phyloP scores from a whole-genome alignment of 2,113 vertebrate species.

The Dendrocopos noguchii region DNA sequence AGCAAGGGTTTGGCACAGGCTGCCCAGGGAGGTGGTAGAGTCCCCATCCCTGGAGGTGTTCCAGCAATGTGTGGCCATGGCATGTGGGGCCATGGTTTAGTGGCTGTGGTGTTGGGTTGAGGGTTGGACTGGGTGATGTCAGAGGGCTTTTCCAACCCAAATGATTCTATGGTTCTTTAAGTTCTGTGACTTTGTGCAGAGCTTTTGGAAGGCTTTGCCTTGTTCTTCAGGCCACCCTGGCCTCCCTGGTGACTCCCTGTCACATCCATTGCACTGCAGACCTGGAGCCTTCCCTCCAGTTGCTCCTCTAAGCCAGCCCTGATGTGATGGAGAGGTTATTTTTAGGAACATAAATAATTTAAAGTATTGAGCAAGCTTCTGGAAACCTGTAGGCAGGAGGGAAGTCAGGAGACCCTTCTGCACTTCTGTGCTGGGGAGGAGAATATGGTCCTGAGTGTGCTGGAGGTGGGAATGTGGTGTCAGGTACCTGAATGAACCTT shows the following conservation, averaged over 20 bases:
- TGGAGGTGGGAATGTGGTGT: not conserved
- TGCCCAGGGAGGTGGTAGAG: too few relatives aligned
- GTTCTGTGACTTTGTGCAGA: not conserved
- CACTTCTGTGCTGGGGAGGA: not conserved
- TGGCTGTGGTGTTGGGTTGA: too few relatives aligned
- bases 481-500: not conserved
- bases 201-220: constrained; percentile 5
- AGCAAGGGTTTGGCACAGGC: too few relatives aligned
- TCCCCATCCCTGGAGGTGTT: too few relatives aligned
- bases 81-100: too few relatives aligned
- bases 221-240: not conserved
- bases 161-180: too few relatives aligned
- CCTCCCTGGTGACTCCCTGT: not conserved
- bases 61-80: too few relatives aligned
- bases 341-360: constrained; percentile 60
- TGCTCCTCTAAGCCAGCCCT: constrained; percentile 40
- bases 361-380: constrained; percentile 29
- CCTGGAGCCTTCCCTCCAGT: constrained; percentile 3
- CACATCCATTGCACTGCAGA: not conserved
- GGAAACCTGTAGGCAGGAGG: not conserved
- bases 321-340: constrained; percentile 29
- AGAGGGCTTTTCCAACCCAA: too few relatives aligned
- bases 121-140: too few relatives aligned
- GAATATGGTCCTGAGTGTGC: not conserved
- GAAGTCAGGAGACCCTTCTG: not conserved